phyloP scores from a whole-genome alignment of 2,888 invertebrate genomes.

The Hymenopus coronatus region DNA sequence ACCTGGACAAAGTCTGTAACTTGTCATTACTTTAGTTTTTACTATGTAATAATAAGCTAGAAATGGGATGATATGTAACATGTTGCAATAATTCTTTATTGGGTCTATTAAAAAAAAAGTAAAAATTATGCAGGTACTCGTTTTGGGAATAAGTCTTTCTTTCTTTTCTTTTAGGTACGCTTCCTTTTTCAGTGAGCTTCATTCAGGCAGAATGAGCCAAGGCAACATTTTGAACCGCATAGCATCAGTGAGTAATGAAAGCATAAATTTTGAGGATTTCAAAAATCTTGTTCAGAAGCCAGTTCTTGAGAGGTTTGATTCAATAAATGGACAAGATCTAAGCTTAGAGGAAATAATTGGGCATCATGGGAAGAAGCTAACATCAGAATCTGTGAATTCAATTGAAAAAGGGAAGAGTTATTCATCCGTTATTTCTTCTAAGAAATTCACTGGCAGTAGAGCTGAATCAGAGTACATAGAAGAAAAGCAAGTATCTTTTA shows the following conservation, averaged over 20 bases:
- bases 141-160: not conserved
- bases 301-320: not conserved
- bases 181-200: not conserved
- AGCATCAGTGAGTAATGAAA: not conserved
- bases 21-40: too few species aligned
- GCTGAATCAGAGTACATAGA: not conserved
- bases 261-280: not conserved
- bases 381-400: not conserved
- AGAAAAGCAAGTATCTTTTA: not conserved
- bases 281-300: not conserved
- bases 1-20: too few species aligned
- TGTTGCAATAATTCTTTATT: too few species aligned
- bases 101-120: too few species aligned
- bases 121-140: too few species aligned
- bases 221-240: not conserved
- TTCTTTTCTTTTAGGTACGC: not conserved
- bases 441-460: not conserved
- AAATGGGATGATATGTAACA: too few species aligned
- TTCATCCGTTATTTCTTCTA: not conserved
- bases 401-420: not conserved
- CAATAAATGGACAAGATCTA: not conserved
- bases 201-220: not conserved
- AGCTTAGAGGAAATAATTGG: not conserved
- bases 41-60: too few species aligned
- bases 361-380: not conserved